phyloP scores from a whole-genome alignment of 2,797 vertebrate species.

The Thaleichthys pacificus region DNA sequence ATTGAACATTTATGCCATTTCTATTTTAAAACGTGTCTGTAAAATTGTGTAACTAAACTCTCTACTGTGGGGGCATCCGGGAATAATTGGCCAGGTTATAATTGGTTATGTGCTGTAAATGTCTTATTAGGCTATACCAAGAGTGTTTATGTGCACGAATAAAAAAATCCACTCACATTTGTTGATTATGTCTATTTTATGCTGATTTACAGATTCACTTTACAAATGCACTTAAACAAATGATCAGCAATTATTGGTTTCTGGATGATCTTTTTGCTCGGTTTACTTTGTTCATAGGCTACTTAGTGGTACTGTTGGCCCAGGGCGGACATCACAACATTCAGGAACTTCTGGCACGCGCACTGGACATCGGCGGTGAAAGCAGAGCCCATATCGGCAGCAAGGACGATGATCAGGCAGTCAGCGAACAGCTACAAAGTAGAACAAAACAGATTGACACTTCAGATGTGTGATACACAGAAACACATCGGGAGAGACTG shows the following conservation, averaged over 20 bases:
- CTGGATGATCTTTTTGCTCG: not conserved
- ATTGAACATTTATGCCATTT: too few species aligned
- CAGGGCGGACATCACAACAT: conserved; percentile 67
- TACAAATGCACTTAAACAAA: not conserved
- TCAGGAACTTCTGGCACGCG: conserved; percentile 75
- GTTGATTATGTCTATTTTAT: not conserved
- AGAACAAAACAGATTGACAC: not conserved
- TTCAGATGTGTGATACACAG: not conserved
- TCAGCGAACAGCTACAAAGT: conserved; percentile 69
- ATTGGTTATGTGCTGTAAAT: too few species aligned
- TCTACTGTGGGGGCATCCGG: too few species aligned
- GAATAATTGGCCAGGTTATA: too few species aligned
- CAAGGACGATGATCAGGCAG: conserved; percentile 67
- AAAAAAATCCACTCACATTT: too few species aligned
- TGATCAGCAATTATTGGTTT: not conserved
- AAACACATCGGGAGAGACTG: too few species aligned
- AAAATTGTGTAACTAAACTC: too few species aligned
- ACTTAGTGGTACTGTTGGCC: conserved; percentile 71
- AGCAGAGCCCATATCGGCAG: conserved; percentile 52
- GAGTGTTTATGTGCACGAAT: too few species aligned
- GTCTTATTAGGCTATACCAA: too few species aligned
- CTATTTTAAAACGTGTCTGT: too few species aligned
- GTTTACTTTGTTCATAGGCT: not conserved
- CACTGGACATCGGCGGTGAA: conserved; percentile 69
- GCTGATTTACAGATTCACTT: not conserved